These are phyloP conservation scores for Heliocidaris erythrogramma DNA, from an alignment of 35 echinoderm and acorn worm genomes.

Conservation along the genomic window DNA sequence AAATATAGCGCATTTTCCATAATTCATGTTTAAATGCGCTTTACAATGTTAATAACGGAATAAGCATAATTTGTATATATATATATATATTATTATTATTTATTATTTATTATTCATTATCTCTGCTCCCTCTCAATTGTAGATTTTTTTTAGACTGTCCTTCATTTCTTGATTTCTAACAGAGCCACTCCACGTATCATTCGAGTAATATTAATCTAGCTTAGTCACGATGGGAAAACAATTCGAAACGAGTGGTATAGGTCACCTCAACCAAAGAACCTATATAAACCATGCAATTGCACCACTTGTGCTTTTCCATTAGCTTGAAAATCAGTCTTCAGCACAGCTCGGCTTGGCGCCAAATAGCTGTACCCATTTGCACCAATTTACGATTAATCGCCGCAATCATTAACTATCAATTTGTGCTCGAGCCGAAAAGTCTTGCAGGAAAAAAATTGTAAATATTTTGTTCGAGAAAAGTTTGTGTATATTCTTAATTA, in stretches of 20 bases:
- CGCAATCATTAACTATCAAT: neutral
- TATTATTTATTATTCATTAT: neutral
- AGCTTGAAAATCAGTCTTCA: neutral
- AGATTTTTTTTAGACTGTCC: neutral
- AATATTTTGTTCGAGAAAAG: neutral
- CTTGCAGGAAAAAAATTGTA: neutral
- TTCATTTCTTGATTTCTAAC: neutral
- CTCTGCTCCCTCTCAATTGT: neutral
- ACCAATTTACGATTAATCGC: conserved; percentile 7
- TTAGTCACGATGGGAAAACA: neutral
- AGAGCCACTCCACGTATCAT: neutral
- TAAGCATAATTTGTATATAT: too few relatives aligned
- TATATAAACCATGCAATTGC: neutral
- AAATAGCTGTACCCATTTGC: neutral
- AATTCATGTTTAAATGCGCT: too few relatives aligned
- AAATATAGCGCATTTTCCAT: too few relatives aligned
- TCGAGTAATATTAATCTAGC: neutral
- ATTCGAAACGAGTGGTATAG: neutral
- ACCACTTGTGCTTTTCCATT: neutral
- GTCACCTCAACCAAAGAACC: neutral
- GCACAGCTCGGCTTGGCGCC: neutral
- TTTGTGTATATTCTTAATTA: neutral
- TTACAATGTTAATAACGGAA: too few relatives aligned
- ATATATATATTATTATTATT: too few relatives aligned
- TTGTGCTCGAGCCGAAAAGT: neutral